Percentiles rank a stretch among this genome's conserved stretches.
phyloP scores from a whole-genome alignment of 2,797 vertebrate genomes.

The Catostomus latipinnis region DNA sequence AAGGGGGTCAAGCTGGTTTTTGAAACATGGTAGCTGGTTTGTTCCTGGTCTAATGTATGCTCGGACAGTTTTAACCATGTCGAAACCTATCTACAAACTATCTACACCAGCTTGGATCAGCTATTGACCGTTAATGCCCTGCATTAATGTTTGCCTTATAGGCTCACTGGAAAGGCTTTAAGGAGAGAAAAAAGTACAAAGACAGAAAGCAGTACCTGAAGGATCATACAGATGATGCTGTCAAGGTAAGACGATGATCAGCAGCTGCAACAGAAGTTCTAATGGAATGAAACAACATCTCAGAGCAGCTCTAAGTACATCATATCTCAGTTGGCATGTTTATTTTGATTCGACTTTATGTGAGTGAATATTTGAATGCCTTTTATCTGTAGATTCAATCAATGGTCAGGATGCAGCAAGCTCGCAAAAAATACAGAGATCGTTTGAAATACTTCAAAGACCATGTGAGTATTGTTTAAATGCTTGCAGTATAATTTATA shows the following conservation, averaged over 20 bases:
- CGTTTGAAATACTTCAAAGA: conserved; percentile 93
- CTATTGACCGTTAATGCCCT: too few relatives aligned
- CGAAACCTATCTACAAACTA: too few relatives aligned
- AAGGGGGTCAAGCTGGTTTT: too few relatives aligned
- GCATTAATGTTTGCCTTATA: conserved; percentile 58
- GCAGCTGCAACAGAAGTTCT: neutral
- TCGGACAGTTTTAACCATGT: too few relatives aligned
- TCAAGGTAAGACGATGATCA: conserved; percentile 83
- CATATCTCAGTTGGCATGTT: neutral
- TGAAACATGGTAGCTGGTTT: too few relatives aligned
- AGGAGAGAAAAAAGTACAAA: conserved; percentile 88
- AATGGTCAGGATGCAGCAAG: conserved; percentile 93
- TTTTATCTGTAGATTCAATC: conserved; percentile 86
- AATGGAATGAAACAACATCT: neutral
- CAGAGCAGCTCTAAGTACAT: neutral
- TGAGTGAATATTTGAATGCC: neutral
- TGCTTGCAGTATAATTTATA: neutral
- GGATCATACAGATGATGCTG: conserved; percentile 84
- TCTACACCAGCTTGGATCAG: too few relatives aligned
- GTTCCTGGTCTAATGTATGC: too few relatives aligned
- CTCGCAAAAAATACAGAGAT: conserved; percentile 90
- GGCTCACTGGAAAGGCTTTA: conserved; percentile 94
- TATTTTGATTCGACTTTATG: neutral
- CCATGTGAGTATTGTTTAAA: conserved; percentile 80
- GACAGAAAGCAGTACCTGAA: conserved; percentile 84